These are phyloP conservation scores for Steinernema scapterisci DNA, from an alignment of 2,888 invertebrate genomes.

Conservation along the genomic window DNA sequence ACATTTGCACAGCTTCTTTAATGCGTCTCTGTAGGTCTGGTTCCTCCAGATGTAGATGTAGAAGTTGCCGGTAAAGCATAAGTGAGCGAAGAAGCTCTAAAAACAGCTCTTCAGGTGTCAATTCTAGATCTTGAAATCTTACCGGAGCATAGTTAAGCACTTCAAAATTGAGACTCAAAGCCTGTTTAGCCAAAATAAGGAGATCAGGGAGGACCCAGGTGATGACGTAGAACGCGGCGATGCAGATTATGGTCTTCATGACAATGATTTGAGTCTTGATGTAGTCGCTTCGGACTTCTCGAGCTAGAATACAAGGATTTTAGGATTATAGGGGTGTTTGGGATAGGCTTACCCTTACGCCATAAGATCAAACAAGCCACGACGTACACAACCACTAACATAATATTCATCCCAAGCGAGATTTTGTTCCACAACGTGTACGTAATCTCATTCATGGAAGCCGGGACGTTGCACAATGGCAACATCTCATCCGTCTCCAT, in stretches of 20 bases:
- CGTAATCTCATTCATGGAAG: background rate
- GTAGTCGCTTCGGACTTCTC: background rate
- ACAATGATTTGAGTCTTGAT: constrained; percentile 7
- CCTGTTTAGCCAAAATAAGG: background rate
- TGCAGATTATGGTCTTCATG: constrained; percentile 20
- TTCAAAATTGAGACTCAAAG: background rate
- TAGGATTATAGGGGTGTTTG: no score
- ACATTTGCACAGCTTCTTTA: background rate
- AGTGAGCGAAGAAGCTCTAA: constrained; percentile 21
- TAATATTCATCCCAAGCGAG: background rate
- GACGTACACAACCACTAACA: background rate
- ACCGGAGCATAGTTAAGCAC: constrained; percentile 8
- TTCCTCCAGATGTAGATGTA: constrained; percentile 26
- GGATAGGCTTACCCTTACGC: constrained; percentile 1
- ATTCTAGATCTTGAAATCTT: background rate
- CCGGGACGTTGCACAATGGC: constrained; percentile 2
- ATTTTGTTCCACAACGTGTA: constrained; percentile 2
- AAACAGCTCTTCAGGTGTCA: background rate
- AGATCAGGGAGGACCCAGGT: constrained; percentile 8
- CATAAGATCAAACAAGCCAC: background rate
- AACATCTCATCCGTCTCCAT: background rate
- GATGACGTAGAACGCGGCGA: background rate
- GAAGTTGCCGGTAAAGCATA: constrained; percentile 23
- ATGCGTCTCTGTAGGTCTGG: background rate
- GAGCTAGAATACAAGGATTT: background rate